These are phyloP conservation scores for Thomomys bottae DNA, from an alignment of 2,113 vertebrate genomes.

Conservation along the genomic window DNA sequence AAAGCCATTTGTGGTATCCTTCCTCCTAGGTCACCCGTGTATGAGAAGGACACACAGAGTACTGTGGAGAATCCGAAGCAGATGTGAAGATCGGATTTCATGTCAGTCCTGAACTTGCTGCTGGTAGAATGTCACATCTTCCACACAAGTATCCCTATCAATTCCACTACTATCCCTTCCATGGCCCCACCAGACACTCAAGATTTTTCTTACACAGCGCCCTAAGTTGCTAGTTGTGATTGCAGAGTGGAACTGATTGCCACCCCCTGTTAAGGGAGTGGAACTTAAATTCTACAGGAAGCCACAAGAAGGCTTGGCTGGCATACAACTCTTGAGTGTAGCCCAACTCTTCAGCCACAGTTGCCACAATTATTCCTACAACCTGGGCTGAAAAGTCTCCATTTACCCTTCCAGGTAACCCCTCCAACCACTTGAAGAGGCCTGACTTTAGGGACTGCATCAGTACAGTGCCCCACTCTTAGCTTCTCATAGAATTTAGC, in stretches of 20 bases:
- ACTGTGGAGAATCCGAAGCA: not conserved
- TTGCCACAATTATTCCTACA: not conserved
- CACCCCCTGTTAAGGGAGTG: not conserved
- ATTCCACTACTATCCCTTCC: not conserved
- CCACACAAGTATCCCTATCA: not conserved
- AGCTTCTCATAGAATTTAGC: not conserved
- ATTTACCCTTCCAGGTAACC: not conserved
- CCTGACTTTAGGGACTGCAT: not conserved
- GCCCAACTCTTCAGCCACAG: not conserved
- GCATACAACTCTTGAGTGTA: not conserved
- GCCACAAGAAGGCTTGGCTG: not conserved
- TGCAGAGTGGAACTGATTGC: not conserved
- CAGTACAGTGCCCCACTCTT: not conserved
- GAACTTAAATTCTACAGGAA: constrained; percentile 27
- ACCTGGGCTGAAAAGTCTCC: not conserved
- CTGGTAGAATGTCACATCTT: not conserved
- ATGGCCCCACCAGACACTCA: not conserved
- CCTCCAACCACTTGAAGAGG: not conserved
- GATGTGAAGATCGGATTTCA: not conserved
- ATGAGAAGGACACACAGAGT: not conserved
- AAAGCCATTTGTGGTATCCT: not conserved
- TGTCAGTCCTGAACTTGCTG: not conserved
- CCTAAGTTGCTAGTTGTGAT: not conserved
- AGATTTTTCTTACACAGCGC: not conserved
- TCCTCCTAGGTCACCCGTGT: not conserved